Base-by-base conservation (phyloP, 2,113 vertebrate species). In the Colius striatus region DNA sequence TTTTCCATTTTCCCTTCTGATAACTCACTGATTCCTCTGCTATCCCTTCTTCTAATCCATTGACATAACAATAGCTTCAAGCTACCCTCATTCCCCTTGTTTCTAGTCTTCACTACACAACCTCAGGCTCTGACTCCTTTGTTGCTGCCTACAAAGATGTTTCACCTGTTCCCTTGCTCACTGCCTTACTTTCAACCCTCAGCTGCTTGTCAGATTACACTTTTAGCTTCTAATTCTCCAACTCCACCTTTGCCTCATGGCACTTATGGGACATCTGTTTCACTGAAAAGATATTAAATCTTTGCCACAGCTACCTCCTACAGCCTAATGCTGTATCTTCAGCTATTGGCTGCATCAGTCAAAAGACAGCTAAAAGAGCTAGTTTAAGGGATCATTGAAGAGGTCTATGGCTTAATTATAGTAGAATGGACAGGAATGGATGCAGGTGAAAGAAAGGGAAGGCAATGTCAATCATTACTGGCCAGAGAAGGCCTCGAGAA, bases 61-160 rank as follows among this genome's bases (percentile, higher is more conserved):
- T 3, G n/a, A 85, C 47, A 17, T 26, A 86, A 34, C 17, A 77
- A 48, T 1, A 71, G 34, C 48, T 94, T n/a, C 51, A 36, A 36
- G 55, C 32, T 41, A 68, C 26, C 16, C 38, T 41, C 45, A 29
- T 26, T 81, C 30, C 26, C 17, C 36, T 73, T 55, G 25, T 61
- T 95, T 53, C 48, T 32, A 15, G 26, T n/a, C 61, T 53, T 53
- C 50, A 18, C 34, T 38, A 58, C 12, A 34, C 29, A 57, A 13
- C 48, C 82, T 72, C 43, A n/a, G n/a, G 45, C 66, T 66, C 62
- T 2, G 3, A 65, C 27, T 84, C 70, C 27, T 65, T 57, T 17
- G 0, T 5, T 71, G 65, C 38, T 72, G 32, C 34, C 57, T 67
- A 43, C 57, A 87, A 60, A 66, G 55, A 51, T 0, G 0, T 48